A percentile compares a stretch with the other conserved stretches of the same genome.
Evolutionary conservation across 2,797 vertebrate species (phyloP).

Genomic region (Paedocypris micromegethes): DNA sequence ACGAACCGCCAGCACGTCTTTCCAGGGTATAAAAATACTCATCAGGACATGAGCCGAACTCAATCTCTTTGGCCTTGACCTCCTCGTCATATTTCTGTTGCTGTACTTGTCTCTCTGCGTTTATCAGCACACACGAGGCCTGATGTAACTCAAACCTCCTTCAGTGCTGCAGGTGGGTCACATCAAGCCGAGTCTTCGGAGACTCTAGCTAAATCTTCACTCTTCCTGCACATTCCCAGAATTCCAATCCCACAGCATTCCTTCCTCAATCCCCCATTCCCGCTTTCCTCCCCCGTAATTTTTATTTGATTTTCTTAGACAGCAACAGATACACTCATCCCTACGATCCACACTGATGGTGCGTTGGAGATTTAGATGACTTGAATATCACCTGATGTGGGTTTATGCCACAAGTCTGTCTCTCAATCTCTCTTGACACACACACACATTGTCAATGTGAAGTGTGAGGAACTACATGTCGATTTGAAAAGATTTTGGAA

Average conservation of each 20-base stretch:
- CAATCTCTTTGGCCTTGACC: constrained; percentile 18
- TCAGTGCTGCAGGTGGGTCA: constrained; percentile 34
- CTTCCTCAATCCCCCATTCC: constrained; percentile 22
- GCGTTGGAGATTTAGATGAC: no score
- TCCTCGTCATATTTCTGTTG: not conserved
- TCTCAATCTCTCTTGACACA: no score
- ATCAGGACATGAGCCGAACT: constrained; percentile 19
- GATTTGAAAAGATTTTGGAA: no score
- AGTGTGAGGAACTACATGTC: no score
- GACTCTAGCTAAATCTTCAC: constrained; percentile 13
- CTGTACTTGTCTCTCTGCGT: constrained; percentile 12
- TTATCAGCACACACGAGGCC: constrained; percentile 9
- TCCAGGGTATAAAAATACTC: constrained; percentile 16
- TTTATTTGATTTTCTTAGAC: not conserved
- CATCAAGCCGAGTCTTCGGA: constrained; percentile 23
- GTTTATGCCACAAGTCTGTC: no score
- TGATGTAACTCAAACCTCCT: constrained; percentile 22
- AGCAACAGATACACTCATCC: no score
- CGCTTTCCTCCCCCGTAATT: constrained; percentile 39
- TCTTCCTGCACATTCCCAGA: constrained; percentile 45
- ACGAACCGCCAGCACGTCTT: no score
- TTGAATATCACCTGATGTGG: no score
- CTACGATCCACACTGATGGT: no score
- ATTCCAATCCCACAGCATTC: constrained; percentile 42
- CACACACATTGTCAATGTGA: no score